These are phyloP conservation scores for Gonioctena quinquepunctata DNA, from an alignment of 1,140 invertebrate species.

Conservation along the genomic window DNA sequence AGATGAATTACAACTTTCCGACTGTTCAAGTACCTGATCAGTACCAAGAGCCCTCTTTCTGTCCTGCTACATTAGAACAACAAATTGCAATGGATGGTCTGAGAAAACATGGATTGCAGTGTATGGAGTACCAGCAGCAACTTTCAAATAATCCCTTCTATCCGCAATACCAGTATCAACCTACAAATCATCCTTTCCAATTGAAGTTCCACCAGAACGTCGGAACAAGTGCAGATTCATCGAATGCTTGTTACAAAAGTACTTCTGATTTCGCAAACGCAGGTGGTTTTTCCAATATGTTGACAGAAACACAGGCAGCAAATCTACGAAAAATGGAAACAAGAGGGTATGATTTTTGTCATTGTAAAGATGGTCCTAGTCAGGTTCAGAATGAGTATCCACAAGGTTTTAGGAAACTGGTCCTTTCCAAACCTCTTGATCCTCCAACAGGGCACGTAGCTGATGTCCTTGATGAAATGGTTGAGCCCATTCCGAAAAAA, in stretches of 20 bases:
- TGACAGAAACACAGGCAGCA: neutral
- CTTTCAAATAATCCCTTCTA: constrained; percentile 14
- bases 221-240: constrained; percentile 31
- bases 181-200: constrained; percentile 12
- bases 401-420: constrained; percentile 23
- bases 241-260: constrained; percentile 9
- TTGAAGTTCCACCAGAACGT: constrained; percentile 32
- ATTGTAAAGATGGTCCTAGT: neutral
- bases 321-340: constrained; percentile 13
- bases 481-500: constrained; percentile 13
- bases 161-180: constrained; percentile 9
- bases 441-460: constrained; percentile 9
- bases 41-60: neutral
- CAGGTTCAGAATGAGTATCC: neutral
- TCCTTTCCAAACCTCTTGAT: constrained; percentile 16
- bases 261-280: constrained; percentile 21
- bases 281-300: neutral
- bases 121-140: constrained; percentile 21
- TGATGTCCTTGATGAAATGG: constrained; percentile 18
- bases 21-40: neutral
- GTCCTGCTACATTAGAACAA: constrained; percentile 23
- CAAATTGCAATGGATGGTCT: neutral
- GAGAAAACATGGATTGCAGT: constrained; percentile 8
- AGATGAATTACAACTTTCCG: constrained; percentile 1
- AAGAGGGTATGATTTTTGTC: neutral